Percentiles rank a stretch among this genome's conserved stretches.
Conservation (phyloP, 2,888 invertebrate genomes). For the Ophion ventricosus region DNA sequence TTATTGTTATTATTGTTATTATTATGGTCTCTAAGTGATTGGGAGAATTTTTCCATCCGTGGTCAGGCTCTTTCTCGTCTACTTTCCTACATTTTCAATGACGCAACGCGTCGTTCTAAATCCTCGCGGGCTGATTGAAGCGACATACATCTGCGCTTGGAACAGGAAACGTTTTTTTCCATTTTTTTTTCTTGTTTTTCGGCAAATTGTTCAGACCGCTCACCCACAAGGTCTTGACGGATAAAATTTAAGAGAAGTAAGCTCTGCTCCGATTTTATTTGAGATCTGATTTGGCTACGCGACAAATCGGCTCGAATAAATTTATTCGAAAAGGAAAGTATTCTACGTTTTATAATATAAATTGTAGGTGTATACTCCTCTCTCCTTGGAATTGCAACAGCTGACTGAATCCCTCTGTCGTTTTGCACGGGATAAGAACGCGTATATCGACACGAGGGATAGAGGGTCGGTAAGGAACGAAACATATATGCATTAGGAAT, state of each 20-base stretch:
- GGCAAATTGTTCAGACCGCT: background rate
- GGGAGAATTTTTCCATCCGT: background rate
- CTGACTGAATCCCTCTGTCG: constrained; percentile 63
- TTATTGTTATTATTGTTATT: background rate
- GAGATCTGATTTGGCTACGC: no score
- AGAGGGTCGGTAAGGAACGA: background rate
- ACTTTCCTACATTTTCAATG: background rate
- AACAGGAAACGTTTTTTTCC: background rate
- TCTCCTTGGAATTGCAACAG: constrained; percentile 62
- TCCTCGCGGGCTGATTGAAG: background rate
- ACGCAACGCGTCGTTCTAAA: background rate
- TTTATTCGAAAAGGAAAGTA: background rate
- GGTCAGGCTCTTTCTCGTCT: background rate
- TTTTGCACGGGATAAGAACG: constrained; percentile 13
- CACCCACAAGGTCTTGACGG: background rate
- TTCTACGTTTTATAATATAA: background rate
- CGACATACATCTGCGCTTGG: background rate
- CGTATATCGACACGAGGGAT: background rate
- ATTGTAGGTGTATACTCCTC: constrained; percentile 52
- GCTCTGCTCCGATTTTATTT: no score
- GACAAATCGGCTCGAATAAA: background rate
- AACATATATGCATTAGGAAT: constrained; percentile 73
- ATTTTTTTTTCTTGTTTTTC: background rate
- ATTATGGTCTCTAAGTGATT: background rate
- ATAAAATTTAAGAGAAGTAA: background rate